Conservation (phyloP, 2,888 invertebrate species). For the Leptopterna dolabrata region DNA sequence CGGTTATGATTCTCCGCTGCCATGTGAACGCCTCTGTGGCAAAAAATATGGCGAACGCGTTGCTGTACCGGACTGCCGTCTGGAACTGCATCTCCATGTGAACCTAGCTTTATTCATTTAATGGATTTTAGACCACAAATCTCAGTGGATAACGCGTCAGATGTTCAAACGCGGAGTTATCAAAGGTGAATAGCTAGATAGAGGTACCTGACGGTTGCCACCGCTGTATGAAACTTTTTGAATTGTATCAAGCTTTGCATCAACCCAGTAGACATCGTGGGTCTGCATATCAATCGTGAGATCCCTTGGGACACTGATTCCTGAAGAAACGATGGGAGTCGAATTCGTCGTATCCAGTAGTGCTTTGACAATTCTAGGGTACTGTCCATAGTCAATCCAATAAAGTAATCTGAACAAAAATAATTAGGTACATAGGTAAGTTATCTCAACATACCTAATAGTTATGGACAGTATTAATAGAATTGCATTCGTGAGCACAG, state of each 20-base stretch:
- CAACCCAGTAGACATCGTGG: constrained; percentile 98
- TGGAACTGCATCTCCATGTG: too few species aligned
- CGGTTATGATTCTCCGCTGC: too few species aligned
- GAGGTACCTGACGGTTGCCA: constrained; percentile 75
- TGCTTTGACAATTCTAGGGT: constrained; percentile 91
- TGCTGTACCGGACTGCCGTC: too few species aligned
- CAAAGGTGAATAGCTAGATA: not conserved
- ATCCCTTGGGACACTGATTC: constrained; percentile 91
- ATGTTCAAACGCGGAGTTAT: too few species aligned
- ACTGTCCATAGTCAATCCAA: constrained; percentile 98
- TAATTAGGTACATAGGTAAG: too few species aligned
- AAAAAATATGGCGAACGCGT: too few species aligned
- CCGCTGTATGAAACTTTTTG: constrained; percentile 90
- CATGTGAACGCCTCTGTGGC: too few species aligned
- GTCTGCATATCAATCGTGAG: constrained; percentile 92
- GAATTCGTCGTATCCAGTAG: constrained; percentile 89
- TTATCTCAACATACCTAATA: too few species aligned
- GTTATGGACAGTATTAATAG: not conserved
- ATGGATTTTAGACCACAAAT: too few species aligned
- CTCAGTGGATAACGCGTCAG: too few species aligned
- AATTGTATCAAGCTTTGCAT: constrained; percentile 92
- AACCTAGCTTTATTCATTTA: too few species aligned
- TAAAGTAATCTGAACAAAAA: constrained; percentile 77
- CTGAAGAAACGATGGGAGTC: constrained; percentile 86
- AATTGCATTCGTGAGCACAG: not conserved